A percentile compares a stretch with the other conserved stretches of the same genome.
These are phyloP conservation scores for Silurus meridionalis DNA, from an alignment of 2,113 vertebrate genomes.

Conservation along the genomic window DNA sequence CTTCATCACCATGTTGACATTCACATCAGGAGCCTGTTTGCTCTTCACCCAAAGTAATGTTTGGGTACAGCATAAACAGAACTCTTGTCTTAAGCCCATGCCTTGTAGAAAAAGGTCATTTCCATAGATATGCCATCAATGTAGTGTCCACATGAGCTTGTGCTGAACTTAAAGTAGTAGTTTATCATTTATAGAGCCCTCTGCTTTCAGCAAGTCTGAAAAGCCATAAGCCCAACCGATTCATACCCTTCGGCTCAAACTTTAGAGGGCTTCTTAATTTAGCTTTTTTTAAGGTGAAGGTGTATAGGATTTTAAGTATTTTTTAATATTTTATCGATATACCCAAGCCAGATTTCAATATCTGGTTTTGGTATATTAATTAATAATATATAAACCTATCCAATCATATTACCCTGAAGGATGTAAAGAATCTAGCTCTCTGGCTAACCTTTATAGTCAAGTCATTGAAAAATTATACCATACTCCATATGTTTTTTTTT, in stretches of 20 bases:
- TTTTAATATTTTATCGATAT: neutral
- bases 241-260: neutral
- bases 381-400: neutral
- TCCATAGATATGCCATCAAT: constrained; percentile 16
- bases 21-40: constrained; percentile 14
- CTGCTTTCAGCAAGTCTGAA: neutral
- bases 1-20: constrained; percentile 32
- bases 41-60: constrained; percentile 4
- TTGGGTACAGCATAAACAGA: constrained; percentile 13
- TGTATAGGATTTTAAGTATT: neutral
- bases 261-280: neutral
- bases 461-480: neutral
- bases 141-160: neutral
- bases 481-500: neutral
- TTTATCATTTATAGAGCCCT: constrained; percentile 3
- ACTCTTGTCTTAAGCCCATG: neutral
- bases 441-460: neutral
- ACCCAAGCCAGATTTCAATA: neutral
- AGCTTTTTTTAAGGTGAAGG: neutral
- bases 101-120: constrained; percentile 12
- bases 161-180: neutral
- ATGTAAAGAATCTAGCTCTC: neutral
- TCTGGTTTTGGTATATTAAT: neutral
- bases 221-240: neutral
- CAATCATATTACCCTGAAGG: neutral